Base-by-base conservation (phyloP, 2,888 invertebrate species). In the Mechanitis messenoides region DNA sequence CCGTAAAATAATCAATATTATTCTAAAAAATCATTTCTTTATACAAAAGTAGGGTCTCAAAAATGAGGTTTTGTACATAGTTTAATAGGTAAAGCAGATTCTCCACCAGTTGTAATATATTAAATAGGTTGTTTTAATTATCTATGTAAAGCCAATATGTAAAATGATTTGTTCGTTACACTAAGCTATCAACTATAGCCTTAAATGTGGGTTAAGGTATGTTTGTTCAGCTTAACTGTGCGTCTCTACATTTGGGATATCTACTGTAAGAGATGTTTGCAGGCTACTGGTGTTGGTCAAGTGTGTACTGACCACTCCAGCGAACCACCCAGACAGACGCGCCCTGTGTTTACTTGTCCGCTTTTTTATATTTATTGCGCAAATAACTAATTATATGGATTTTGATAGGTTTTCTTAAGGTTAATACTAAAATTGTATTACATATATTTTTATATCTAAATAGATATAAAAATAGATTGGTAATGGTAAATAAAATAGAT, bases 241-340 rank as follows among this genome's bases (percentile, higher is more conserved):
- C 64, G 65, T 61, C 61, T 58, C 60, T 53, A 45, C 59, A 61
- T 83, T 80, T 78, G 76, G 77, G 78, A 75, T 77, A 80, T 67
- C 77, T 79, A 79, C 58, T 61, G 63, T 63, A 60, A 61, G 60
- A 78, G 80, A 78, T 85, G 83, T 87, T 86, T 87, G 81, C 79
- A 70, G 75, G 85, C 87, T 87, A 88, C 89, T 83, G 87, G 88
- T 86, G 85, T 86, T 85, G 77, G 74, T 73, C 66, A 69, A 82
- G 83, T 89, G 88, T 89, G 86, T 89, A 80, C 79, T 55, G 69
- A 78, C 79, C 88, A 86, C 89, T 88, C 74, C 75, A 85, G 69
- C 73, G 76, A 74, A 77, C 87, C 87, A 87, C 87, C 89, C 89
- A 85, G 82, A 63, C 46, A 85, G 82, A 63, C 46, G 60, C 62